Conservation (phyloP, 1,140 invertebrate species). For the Lepeophtheirus salmonis region DNA sequence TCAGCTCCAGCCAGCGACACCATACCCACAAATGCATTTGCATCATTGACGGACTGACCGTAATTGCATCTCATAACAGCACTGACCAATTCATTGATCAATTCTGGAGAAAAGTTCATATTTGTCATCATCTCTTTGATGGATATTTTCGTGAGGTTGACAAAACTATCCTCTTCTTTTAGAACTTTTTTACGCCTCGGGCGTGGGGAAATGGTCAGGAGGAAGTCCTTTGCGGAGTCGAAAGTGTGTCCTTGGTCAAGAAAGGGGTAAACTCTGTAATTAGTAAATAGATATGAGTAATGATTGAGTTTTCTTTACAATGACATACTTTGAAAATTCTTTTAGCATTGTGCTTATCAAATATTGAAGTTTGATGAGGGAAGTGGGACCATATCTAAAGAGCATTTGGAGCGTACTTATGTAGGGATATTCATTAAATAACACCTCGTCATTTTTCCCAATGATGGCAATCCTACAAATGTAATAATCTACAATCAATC, state of each 20-base stretch:
- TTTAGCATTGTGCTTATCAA: slow-evolving; percentile 5
- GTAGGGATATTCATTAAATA: neutral
- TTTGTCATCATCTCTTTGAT: slow-evolving; percentile 2
- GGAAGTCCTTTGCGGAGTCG: neutral
- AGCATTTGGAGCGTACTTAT: slow-evolving; percentile 22
- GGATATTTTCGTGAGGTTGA: neutral
- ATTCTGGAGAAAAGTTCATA: neutral
- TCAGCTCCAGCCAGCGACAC: slow-evolving; percentile 29
- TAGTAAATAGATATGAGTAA: neutral
- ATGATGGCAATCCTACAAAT: neutral
- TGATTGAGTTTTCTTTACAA: neutral
- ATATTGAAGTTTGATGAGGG: slow-evolving; percentile 9
- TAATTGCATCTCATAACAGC: slow-evolving; percentile 7
- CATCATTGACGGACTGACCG: neutral
- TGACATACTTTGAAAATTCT: slow-evolving; percentile 1
- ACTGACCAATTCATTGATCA: slow-evolving; percentile 7
- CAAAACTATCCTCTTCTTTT: neutral
- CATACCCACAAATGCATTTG: slow-evolving; percentile 6
- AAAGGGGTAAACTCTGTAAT: neutral
- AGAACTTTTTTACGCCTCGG: neutral
- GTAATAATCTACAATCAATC: neutral
- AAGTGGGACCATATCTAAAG: neutral
- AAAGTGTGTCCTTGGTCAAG: neutral
- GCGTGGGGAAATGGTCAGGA: neutral
- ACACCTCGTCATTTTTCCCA: neutral